phyloP scores from a whole-genome alignment of 2,888 invertebrate species.

The Lepeophtheirus nordmannii region DNA sequence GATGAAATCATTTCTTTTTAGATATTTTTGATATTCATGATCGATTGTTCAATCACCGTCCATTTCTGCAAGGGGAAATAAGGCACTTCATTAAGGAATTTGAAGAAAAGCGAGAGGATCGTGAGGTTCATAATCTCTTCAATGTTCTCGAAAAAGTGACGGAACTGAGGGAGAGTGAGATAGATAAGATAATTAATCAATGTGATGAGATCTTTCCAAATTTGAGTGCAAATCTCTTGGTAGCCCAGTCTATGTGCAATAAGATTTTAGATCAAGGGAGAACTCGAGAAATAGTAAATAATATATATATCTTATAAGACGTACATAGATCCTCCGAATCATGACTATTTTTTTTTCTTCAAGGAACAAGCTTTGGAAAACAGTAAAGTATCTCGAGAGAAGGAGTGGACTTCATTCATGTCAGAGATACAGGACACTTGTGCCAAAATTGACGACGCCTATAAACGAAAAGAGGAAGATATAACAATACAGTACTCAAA shows the following conservation, averaged over 20 bases:
- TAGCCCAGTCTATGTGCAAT: slow-evolving; percentile 47
- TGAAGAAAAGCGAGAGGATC: slow-evolving; percentile 54
- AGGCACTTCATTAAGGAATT: slow-evolving; percentile 66
- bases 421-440: slow-evolving; percentile 61
- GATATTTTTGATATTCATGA: slow-evolving; percentile 68
- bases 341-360: slow-evolving; percentile 28
- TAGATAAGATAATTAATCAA: slow-evolving; percentile 49
- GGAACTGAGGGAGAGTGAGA: slow-evolving; percentile 57
- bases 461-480: slow-evolving; percentile 61
- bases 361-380: slow-evolving; percentile 38
- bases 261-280: slow-evolving; percentile 46
- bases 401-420: slow-evolving; percentile 57
- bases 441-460: slow-evolving; percentile 55
- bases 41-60: slow-evolving; percentile 69
- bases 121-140: slow-evolving; percentile 63
- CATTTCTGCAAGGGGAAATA: slow-evolving; percentile 70
- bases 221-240: slow-evolving; percentile 48
- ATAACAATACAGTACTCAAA: slow-evolving; percentile 55
- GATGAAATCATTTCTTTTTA: slow-evolving; percentile 33
- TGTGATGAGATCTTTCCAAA: slow-evolving; percentile 47
- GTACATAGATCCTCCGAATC: no score
- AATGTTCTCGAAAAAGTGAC: slow-evolving; percentile 56
- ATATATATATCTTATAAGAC: slow-evolving; percentile 18
- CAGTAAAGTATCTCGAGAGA: slow-evolving; percentile 41
- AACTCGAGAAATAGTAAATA: slow-evolving; percentile 43